Evolutionary conservation across 2,888 invertebrate genomes (phyloP), one percentile per base, ranked within the genome.

Genomic region (Ochropleura leucogaster): DNA sequence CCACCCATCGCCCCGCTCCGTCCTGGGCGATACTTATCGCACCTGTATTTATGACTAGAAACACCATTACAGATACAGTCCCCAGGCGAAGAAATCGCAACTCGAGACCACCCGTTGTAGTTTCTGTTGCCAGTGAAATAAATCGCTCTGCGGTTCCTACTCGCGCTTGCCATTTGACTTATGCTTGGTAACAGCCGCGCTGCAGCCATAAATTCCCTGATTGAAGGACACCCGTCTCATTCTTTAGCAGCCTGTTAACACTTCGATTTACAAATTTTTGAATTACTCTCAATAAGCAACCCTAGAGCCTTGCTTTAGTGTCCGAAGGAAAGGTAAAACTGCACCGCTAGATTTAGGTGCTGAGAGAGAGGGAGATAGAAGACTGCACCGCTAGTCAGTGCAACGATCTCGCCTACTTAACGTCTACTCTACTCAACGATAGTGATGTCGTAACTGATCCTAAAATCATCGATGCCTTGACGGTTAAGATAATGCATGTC

Each of bases 21-120:
- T 78, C 88, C 79, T 82, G 86, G 87, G 89, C 90, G 95, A 96
- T 95, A 95, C 93, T 94, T 95, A 95, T 95, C 95, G 92, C 94
- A 92, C 92, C 93, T 90, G 92, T 94, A 93, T 95, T 96, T 95
- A 95, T 93, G 93, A 93, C 93, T 95, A 95, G 95, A 93, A 94
- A 93, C 93, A 90, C 91, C 91, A 92, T 91, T 92, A 89, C 89
- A 87, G 91, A 92, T 90, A 89, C 88, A 88, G 85, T 87, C 88
- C 89, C 79, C 89, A 79, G 91, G 90, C 90, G 85, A 90, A 90
- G 89, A 88, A 90, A 90, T 91, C 89, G 91, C 91, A 91, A 88
- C 83, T 88, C 88, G 83, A 88, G 92, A 93, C 93, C 92, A 92
- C 94, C 93, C 93, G 92, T 92, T 88, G 90, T 86, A 90, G 85